A percentile compares a stretch with the other conserved stretches of the same genome.
Conservation (phyloP, 2,797 vertebrate species). For the Enoplosus armatus region DNA sequence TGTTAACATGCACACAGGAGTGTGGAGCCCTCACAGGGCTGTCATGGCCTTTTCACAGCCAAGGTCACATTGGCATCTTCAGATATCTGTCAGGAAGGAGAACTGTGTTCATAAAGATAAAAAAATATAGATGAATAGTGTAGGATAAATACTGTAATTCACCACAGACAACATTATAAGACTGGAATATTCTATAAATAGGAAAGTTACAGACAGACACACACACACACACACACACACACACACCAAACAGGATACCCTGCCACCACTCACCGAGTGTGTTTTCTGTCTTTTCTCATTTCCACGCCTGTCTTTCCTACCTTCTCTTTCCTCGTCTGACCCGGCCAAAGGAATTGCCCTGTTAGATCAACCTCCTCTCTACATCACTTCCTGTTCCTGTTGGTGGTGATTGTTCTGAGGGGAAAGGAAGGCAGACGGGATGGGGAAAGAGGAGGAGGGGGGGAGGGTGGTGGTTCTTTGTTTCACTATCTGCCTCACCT, state of each 20-base stretch:
- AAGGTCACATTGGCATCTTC: conserved; percentile 38
- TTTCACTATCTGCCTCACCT: conserved; percentile 75
- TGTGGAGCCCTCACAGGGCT: conserved; percentile 19
- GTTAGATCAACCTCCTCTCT: conserved; percentile 79
- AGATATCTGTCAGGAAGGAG: not conserved
- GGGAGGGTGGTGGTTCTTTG: conserved; percentile 59
- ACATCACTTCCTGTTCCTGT: conserved; percentile 86
- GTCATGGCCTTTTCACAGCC: conserved; percentile 10
- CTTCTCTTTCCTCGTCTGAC: conserved; percentile 60
- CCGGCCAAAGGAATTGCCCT: conserved; percentile 72
- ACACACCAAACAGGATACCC: conserved; percentile 68
- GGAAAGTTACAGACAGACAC: conserved; percentile 25
- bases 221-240: conserved; percentile 35
- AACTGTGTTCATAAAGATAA: not conserved
- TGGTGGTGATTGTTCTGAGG: conserved; percentile 82
- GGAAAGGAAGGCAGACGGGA: conserved; percentile 75
- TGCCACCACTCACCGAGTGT: conserved; percentile 42
- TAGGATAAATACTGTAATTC: not conserved
- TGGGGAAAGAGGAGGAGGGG: conserved; percentile 32
- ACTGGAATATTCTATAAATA: conserved; percentile 60
- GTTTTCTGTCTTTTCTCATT: conserved; percentile 58
- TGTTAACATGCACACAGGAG: conserved; percentile 13
- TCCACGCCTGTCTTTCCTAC: conserved; percentile 62
- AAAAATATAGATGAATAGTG: not conserved
- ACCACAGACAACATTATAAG: not conserved